phyloP scores from a whole-genome alignment of 2,113 vertebrate species.

The Drymodes brunneopygia region DNA sequence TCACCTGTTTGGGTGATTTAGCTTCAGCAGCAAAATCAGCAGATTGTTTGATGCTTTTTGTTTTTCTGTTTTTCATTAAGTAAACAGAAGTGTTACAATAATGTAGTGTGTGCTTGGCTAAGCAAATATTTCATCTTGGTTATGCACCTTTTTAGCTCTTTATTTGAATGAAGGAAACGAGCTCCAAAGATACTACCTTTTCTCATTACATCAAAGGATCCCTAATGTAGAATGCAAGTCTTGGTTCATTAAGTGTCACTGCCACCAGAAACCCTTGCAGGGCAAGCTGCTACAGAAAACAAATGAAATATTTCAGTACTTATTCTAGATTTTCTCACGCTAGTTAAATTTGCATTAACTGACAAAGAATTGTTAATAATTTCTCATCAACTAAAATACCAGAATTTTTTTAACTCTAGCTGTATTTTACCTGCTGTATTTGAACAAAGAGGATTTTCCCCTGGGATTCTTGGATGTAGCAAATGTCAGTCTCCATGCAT shows the following conservation, averaged over 20 bases:
- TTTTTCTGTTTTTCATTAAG: not conserved
- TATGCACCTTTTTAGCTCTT: not conserved
- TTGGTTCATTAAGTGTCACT: not conserved
- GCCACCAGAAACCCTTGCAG: not conserved
- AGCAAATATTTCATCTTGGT: not conserved
- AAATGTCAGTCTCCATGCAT: not conserved
- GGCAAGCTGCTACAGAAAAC: not conserved
- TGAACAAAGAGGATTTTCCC: not conserved
- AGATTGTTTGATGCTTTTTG: not conserved
- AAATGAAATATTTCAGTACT: not conserved
- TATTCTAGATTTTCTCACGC: not conserved
- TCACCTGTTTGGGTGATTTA: not conserved
- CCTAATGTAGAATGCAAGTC: not conserved
- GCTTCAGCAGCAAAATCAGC: not conserved
- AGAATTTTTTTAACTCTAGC: not conserved
- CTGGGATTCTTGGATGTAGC: not conserved
- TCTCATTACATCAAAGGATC: not conserved
- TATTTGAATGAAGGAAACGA: not conserved
- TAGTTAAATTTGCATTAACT: not conserved
- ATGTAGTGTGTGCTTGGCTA: not conserved
- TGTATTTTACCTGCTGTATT: not conserved
- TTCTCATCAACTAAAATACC: not conserved
- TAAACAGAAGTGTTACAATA: not conserved
- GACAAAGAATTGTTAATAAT: not conserved
- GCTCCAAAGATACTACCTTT: not conserved